Conservation (phyloP, 92 coral and sea anemone species). For the Porites divaricata region DNA sequence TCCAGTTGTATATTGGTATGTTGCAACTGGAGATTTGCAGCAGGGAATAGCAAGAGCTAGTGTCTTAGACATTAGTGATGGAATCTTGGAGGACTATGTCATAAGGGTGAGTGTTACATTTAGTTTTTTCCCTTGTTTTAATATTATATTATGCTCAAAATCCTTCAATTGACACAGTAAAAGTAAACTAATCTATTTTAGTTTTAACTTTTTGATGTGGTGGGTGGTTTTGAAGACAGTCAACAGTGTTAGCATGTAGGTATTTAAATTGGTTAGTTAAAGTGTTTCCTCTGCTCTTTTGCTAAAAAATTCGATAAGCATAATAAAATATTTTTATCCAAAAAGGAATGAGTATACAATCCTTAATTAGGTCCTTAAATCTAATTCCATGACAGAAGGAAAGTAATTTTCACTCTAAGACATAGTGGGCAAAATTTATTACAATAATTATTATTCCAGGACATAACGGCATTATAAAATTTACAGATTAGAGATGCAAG, state of each 20-base stretch:
- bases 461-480: neutral
- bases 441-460: too few species aligned
- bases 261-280: constrained; percentile 16
- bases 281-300: constrained; percentile 12
- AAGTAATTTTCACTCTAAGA: too few species aligned
- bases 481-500: constrained; percentile 38
- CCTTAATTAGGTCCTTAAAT: too few species aligned
- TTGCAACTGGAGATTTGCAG: constrained; percentile 59
- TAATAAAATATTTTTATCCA: too few species aligned
- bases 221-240: neutral
- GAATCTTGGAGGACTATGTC: too few species aligned
- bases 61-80: neutral
- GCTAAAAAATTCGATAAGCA: neutral
- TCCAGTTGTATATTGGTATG: constrained; percentile 54
- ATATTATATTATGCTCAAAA: neutral
- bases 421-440: too few species aligned
- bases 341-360: too few species aligned
- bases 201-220: neutral
- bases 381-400: too few species aligned
- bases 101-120: neutral
- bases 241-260: neutral
- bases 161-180: neutral
- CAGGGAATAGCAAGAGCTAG: constrained; percentile 55
- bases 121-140: neutral
- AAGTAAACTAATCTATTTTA: too few species aligned